Evolutionary conservation across 2,888 invertebrate genomes (phyloP).

Genomic region (Drosophila borealis): DNA sequence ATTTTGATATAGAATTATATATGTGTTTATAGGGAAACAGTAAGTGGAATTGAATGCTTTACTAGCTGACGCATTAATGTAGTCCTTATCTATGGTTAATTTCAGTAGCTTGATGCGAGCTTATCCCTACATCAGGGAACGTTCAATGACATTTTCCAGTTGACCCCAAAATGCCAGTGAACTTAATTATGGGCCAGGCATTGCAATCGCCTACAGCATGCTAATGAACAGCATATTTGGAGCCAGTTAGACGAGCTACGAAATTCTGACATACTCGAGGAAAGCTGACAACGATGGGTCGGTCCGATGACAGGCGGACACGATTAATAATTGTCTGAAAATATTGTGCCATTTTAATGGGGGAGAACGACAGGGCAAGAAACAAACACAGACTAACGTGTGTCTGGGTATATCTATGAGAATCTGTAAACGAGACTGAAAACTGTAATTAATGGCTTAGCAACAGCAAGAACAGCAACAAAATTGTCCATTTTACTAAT

Average conservation of each 20-base stretch:
- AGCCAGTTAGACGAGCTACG: constrained; percentile 13
- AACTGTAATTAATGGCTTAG: constrained; percentile 75
- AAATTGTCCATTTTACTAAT: constrained; percentile 78
- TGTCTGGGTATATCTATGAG: constrained; percentile 14
- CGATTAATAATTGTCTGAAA: constrained; percentile 77
- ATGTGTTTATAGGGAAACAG: no score
- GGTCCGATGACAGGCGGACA: constrained; percentile 59
- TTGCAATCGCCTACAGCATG: constrained; percentile 39
- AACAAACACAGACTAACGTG: neutral
- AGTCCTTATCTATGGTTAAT: neutral
- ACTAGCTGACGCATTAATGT: neutral
- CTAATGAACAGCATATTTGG: constrained; percentile 49
- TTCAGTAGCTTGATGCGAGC: neutral
- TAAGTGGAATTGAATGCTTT: neutral
- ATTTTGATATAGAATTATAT: no score
- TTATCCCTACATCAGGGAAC: constrained; percentile 1
- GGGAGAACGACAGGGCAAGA: constrained; percentile 18
- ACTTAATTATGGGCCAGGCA: constrained; percentile 45
- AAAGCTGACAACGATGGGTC: constrained; percentile 19
- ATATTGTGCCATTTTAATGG: constrained; percentile 44
- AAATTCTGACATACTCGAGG: constrained; percentile 22
- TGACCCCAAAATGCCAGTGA: constrained; percentile 42
- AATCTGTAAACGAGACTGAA: constrained; percentile 58
- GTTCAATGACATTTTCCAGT: constrained; percentile 3
- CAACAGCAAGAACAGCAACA: constrained; percentile 42